phyloP scores from a whole-genome alignment of 2,113 vertebrate genomes.

The Chauna torquata region DNA sequence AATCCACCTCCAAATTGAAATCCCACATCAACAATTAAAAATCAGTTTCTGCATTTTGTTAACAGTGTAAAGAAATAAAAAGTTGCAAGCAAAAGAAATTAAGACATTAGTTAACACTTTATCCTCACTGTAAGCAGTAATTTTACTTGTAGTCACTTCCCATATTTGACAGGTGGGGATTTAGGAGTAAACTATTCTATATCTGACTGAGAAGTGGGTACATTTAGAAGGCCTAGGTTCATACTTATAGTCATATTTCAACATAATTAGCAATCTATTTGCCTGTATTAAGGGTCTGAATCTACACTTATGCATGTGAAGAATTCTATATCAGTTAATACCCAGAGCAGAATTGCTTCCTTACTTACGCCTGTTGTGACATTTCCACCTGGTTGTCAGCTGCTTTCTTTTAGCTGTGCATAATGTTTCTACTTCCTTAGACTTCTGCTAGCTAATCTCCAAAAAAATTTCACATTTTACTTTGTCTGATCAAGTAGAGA shows the following conservation, averaged over 20 bases:
- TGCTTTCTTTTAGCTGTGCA: background rate
- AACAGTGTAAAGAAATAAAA: background rate
- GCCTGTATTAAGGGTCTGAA: background rate
- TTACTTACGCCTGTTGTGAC: background rate
- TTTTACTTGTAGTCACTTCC: background rate
- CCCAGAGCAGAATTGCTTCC: fast-evolving
- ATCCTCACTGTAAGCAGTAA: background rate
- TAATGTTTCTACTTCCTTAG: background rate
- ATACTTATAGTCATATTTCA: background rate
- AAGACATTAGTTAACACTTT: background rate
- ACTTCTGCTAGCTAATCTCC: background rate
- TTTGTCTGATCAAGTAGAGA: background rate
- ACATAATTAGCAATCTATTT: background rate
- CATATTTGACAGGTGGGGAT: background rate
- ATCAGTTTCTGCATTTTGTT: background rate
- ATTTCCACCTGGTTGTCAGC: background rate
- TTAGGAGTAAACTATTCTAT: background rate
- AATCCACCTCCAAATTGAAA: background rate
- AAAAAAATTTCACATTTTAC: background rate
- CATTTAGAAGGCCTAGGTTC: background rate
- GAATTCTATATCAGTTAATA: background rate
- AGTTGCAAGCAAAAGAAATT: background rate
- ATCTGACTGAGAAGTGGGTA: background rate
- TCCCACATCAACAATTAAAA: background rate
- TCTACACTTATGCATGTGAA: background rate